Evolutionary conservation across 2,888 invertebrate genomes (phyloP), one percentile per base, ranked within the genome.

Genomic region (Orgyia antiqua): DNA sequence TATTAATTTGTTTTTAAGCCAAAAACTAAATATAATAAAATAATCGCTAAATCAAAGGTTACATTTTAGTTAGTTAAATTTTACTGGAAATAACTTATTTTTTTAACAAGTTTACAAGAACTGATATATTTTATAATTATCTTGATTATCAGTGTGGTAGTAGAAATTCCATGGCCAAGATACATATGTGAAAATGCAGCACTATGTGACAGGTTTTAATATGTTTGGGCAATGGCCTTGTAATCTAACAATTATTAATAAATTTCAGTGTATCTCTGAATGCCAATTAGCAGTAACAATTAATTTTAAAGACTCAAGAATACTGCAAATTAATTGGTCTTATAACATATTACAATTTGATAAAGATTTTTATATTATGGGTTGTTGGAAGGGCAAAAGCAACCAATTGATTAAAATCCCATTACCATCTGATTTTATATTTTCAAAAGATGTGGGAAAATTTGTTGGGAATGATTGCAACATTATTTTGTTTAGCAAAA

Each of bases 161-260:
- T n/a, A n/a, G n/a, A n/a, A n/a, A n/a, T n/a, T n/a, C n/a, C n/a
- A n/a, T n/a, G n/a, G n/a, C n/a, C n/a, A n/a, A n/a, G n/a, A n/a
- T n/a, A n/a, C n/a, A n/a, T n/a, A n/a, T n/a, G n/a, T n/a, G n/a
- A n/a, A n/a, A 26, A 51, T 47, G 33, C 62, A 70, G 62, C 71
- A 61, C 47, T 52, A 48, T 36, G 66, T 75, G 32, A 45, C 75
- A 7, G 87, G 87, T 10, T 66, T 68, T 13, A 87, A 87, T 60
- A 44, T 84, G 47, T 83, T 82, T 48, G 71, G 73, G 2, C 87
- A 87, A 35, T 87, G 87, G 87, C 49, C 63, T 36, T 45, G 40
- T 10, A 39, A 53, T 1, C 51, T 65, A 20, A 31, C 43, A 19
- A 34, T 72, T 27, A 38, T 75, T 29, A 50, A 55, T 33, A 44